Conservation (phyloP, 2,113 vertebrate species). For the Rattus norvegicus region GRCr8 NC_086023.1:149594501-149595000, state of each 20-base stretch:
- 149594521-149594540: not conserved
- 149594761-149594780: slow-evolving; percentile 99
- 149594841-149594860: slow-evolving; percentile 98
- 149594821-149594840: slow-evolving; percentile 97
- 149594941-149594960: not conserved
- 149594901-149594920: slow-evolving; percentile 99
- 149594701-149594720: slow-evolving; percentile 96
- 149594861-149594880: slow-evolving; percentile 95
- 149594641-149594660: slow-evolving; percentile 97
- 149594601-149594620: slow-evolving; percentile 96
- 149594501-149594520: not conserved
- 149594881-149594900: slow-evolving; percentile 97
- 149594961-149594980: not conserved
- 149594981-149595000: not conserved
- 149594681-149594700: slow-evolving; percentile 95
- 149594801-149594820: slow-evolving; percentile 95
- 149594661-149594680: slow-evolving; percentile 96
- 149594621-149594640: slow-evolving; percentile 94
- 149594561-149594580: not conserved
- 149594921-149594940: slow-evolving; percentile 99
- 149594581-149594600: slow-evolving; percentile 92
- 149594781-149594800: slow-evolving; percentile 95
- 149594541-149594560: not conserved
- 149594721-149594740: slow-evolving; percentile 99
- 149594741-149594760: slow-evolving; percentile 99